Percentiles rank a stretch among this genome's conserved stretches.
phyloP scores from a whole-genome alignment of 92 coral and sea anemone species.

The Porites lobata region DNA sequence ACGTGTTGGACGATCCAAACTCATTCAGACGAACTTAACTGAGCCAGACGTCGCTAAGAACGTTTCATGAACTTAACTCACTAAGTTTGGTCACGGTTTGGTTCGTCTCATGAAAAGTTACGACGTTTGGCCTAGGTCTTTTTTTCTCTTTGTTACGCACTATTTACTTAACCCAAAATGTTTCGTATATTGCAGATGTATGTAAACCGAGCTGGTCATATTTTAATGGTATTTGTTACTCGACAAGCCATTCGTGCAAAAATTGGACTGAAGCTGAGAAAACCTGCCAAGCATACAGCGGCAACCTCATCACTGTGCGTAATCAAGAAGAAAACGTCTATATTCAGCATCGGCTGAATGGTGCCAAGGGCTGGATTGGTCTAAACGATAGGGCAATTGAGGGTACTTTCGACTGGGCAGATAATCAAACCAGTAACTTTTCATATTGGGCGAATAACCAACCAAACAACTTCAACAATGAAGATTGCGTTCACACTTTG shows the following conservation, averaged over 20 bases:
- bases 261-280: constrained; percentile 54
- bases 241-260: too few species aligned
- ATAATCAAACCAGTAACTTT: constrained; percentile 13
- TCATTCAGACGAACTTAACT: too few species aligned
- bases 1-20: too few species aligned
- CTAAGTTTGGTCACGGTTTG: too few species aligned
- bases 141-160: too few species aligned
- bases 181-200: constrained; percentile 20
- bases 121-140: too few species aligned
- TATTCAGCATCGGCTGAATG: constrained; percentile 54
- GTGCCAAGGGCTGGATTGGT: constrained; percentile 70
- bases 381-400: constrained; percentile 44
- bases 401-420: constrained; percentile 61
- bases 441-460: constrained; percentile 67
- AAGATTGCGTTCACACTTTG: constrained; percentile 76
- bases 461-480: constrained; percentile 57
- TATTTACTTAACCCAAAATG: too few species aligned
- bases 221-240: too few species aligned
- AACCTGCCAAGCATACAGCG: constrained; percentile 12
- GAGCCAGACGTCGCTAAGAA: too few species aligned
- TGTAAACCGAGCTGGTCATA: too few species aligned
- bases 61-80: too few species aligned
- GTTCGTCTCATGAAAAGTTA: too few species aligned
- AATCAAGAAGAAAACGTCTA: constrained; percentile 58
- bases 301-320: constrained; percentile 32